phyloP scores from a whole-genome alignment of 37 sponge, comb jelly and placozoan species.

The Aplysina aerophoba region DNA sequence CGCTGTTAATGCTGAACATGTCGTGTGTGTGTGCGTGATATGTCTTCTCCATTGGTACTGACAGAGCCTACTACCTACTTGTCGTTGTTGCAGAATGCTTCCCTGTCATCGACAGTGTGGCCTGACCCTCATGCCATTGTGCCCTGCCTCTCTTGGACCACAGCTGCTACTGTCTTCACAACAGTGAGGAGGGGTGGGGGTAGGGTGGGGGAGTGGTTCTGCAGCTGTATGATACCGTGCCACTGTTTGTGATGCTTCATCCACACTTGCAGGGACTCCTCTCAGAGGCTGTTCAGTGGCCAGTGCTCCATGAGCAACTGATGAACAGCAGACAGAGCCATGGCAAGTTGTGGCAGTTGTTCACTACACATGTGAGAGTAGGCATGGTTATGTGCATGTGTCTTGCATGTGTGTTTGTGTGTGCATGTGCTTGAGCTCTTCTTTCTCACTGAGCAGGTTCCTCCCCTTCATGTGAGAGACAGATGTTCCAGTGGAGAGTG shows the following conservation, averaged over 20 bases:
- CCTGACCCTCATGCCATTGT: slow-evolving; percentile 77
- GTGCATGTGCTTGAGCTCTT: neutral
- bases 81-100: slow-evolving; percentile 62
- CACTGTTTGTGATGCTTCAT: neutral
- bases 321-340: slow-evolving; percentile 32
- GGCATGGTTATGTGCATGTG: neutral
- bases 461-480: no score
- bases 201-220: neutral
- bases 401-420: neutral
- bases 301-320: slow-evolving; percentile 68
- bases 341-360: slow-evolving; percentile 19
- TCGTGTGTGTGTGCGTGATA: no score
- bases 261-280: slow-evolving; percentile 58
- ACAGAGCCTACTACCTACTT: neutral
- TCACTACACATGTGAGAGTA: neutral
- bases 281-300: slow-evolving; percentile 61
- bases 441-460: neutral
- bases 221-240: neutral
- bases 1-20: no score
- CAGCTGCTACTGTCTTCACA: slow-evolving; percentile 87
- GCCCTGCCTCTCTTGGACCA: slow-evolving; percentile 85
- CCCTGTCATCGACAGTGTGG: slow-evolving; percentile 76
- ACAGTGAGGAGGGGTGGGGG: slow-evolving; percentile 43
- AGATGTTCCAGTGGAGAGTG: neutral
- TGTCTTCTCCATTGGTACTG: no score